Base-by-base conservation (phyloP, 2,888 invertebrate genomes). In the Oeneis ivallda region DNA sequence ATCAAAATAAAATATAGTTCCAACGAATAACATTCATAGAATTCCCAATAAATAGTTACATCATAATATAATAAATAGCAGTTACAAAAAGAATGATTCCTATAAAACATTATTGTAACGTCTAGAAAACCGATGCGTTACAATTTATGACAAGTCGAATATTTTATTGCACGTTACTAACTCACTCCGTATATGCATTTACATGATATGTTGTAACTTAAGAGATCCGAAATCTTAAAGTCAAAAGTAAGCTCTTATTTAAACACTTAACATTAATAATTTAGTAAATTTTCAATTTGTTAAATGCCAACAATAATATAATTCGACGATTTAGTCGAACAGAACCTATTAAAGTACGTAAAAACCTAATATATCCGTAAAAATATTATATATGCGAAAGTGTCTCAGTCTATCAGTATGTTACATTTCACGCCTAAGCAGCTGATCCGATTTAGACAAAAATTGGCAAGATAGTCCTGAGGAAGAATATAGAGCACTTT, bases 121-220 rank as follows among this genome's bases (percentile, higher is more conserved):
- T 45, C 58, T 34, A 15, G 17, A 56, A 56, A 56, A 39, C 34
- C 34, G 19, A 56, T 15, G 11, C 15, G 17, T 32, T 45, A 58
- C 32, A 34, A 45, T 32, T 47, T 15, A 47, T 47, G 7, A 10
- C 9, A 45, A 45, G 15, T 58, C 59, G 19, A 61, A 39, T 15
- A 50, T 61, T 50, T 26, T 61, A 61, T 52, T 52, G 50, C 61
- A 61, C 41, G 52, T 50, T 37, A 63, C 49, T 61, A 66, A 45
- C 59, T 63, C 37, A 53, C 56, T 68, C 43, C 65, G 13, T 11
- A 67, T 67, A 66, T n/a, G 43, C 63, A 64, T 64, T 61, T 32
- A 47, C 49, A 65, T 70, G 70, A 70, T 68, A 70, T 70, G 68
- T 70, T 65, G 65, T 65, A 65, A 70, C 65, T 68, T 69, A 66